Conservation (phyloP, 2,113 vertebrate species). For the Synchiropus splendidus region DNA sequence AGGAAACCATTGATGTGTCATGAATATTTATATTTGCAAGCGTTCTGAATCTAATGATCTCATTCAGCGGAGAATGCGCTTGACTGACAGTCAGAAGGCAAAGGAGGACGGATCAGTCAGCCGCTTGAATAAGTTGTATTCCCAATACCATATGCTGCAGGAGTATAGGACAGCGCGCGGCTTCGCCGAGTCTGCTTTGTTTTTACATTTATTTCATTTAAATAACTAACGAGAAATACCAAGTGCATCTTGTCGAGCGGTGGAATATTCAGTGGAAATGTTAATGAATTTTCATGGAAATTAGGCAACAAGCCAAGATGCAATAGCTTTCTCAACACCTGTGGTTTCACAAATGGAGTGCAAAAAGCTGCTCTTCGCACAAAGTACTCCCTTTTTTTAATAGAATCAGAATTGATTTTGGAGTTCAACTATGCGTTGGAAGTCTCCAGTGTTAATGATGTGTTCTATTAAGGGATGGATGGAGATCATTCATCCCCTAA, state of each 20-base stretch:
- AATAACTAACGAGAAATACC: conserved; percentile 47
- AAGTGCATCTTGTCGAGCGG: conserved; percentile 20
- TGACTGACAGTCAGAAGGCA: conserved; percentile 46
- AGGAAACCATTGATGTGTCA: conserved; percentile 12
- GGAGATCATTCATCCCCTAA: conserved; percentile 26
- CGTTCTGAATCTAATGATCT: conserved; percentile 22
- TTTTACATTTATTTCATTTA: conserved; percentile 40
- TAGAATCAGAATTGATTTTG: too few species aligned
- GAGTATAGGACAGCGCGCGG: conserved; percentile 36
- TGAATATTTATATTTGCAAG: conserved; percentile 43
- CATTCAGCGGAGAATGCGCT: conserved; percentile 9
- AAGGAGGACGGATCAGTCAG: conserved; percentile 37
- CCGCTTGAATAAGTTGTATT: conserved; percentile 32
- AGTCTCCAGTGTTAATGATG: too few species aligned
- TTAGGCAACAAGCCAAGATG: conserved; percentile 32
- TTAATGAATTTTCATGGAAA: conserved; percentile 57
- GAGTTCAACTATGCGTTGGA: too few species aligned
- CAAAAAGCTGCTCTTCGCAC: too few species aligned
- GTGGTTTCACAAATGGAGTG: conserved; percentile 8
- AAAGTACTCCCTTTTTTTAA: too few species aligned
- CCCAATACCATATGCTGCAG: conserved; percentile 48
- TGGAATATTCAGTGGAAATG: conserved; percentile 58
- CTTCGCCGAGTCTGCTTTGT: conserved; percentile 3
- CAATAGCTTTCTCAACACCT: conserved; percentile 49
- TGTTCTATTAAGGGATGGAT: conserved; percentile 20